Base-by-base conservation (phyloP, 2,888 invertebrate species). In the Sialis fuliginosa region DNA sequence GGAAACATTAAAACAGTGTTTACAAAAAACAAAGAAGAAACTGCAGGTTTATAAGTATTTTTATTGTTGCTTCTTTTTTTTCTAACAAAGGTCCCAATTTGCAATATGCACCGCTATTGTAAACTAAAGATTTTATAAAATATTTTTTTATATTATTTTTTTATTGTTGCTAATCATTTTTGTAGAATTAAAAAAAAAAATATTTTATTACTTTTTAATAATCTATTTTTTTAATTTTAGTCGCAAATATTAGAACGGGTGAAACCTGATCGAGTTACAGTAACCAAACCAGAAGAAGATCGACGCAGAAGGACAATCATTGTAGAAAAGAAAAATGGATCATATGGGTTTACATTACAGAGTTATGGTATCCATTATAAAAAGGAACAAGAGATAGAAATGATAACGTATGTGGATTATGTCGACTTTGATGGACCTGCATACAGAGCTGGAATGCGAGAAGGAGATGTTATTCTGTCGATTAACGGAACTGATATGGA, bases 301-400 rank as follows among this genome's bases (percentile, higher is more conserved):
- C 83, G 90, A 57, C 71, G 88, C 13, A 74, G 89, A 50, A 76
- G 95, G 40, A 86, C 95, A 10, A 93, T 95, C 50, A 91, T 96
- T 50, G 81, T 90, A 5, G 90, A 92, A 63, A 87, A 88, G 67
- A 85, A 81, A 61, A 86, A 84, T 62, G 84, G 84, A 41, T 86
- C 86, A 33, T 96, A 89, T 63, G 96, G 96, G 9, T 96, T 96
- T 66, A 95, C 95, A 0, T 70, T 96, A 37, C 95, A 96, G 76
- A 95, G 93, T 57, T 96, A 96, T 62, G 95, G 95, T 34, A 93
- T 96, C 50, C 92, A 93, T 62, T 92, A 95, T 64, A 90, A 90
- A 62, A 81, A 84, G 68, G 91, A 89, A 57, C 84, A 88, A 61
- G 91, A 92, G 63, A 86, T 93, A 49, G 95, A 97, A 65, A 85